Conservation (phyloP, 1,140 invertebrate genomes). For the Neotoxoptera formosana region DNA sequence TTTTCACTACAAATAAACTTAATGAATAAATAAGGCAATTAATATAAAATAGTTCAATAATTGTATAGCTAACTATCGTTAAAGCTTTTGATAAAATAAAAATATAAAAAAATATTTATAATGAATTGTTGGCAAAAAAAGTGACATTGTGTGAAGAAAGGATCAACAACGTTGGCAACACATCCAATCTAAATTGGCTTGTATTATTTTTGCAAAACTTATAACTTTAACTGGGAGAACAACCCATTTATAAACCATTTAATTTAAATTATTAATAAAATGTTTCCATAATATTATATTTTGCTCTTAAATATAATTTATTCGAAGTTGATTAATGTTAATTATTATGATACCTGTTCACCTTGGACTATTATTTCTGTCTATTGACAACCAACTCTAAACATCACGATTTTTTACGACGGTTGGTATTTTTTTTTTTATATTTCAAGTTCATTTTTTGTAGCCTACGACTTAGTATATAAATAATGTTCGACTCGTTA, state of each 20-base stretch:
- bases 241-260: neutral
- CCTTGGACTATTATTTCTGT: slow-evolving; percentile 7
- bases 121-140: no score
- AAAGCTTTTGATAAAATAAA: no score
- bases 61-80: no score
- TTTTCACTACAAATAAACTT: no score
- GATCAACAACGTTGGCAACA: neutral
- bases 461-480: neutral
- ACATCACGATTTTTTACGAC: neutral
- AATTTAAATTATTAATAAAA: neutral
- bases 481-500: neutral
- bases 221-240: neutral
- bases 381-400: neutral
- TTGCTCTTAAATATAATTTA: neutral
- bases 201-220: neutral
- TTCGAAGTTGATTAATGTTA: neutral
- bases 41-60: no score
- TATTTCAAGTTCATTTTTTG: slow-evolving; percentile 15
- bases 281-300: neutral
- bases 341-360: neutral
- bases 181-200: neutral
- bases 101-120: no score
- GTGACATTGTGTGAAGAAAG: no score
- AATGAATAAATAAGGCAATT: no score
- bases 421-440: slow-evolving; percentile 26